Percentiles rank a stretch among this genome's conserved stretches.
Conservation (phyloP, 1,140 invertebrate species). For the Drosophila hydei region DNA sequence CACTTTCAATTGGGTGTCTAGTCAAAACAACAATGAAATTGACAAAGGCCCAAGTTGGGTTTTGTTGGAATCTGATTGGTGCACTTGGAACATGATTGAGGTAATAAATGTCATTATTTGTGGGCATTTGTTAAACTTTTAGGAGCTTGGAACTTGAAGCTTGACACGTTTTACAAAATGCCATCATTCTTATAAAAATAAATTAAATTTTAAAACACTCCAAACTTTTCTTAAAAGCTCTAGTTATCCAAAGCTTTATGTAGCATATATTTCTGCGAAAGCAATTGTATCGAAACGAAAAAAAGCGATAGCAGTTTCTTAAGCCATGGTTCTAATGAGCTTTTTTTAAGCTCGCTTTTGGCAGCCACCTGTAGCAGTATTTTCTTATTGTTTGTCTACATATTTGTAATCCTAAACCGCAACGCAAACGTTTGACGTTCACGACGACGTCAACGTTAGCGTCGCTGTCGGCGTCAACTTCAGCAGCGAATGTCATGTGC, state of each 20-base stretch:
- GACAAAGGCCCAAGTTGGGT: constrained; percentile 39
- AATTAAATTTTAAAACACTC: background rate
- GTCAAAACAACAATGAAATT: constrained; percentile 45
- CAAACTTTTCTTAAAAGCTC: background rate
- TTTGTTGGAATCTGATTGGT: constrained; percentile 7
- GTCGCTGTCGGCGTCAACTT: constrained; percentile 5
- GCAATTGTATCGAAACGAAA: background rate
- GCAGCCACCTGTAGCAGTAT: constrained; percentile 1
- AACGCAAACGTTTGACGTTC: constrained; percentile 11
- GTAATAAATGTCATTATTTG: constrained; percentile 19
- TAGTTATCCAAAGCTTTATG: background rate
- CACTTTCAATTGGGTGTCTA: constrained; percentile 37
- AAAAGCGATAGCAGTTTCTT: background rate
- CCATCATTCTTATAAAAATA: too few species aligned
- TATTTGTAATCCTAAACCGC: constrained; percentile 39
- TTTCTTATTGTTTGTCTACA: background rate
- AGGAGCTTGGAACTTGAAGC: constrained; percentile 21
- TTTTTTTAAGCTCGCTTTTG: constrained; percentile 2
- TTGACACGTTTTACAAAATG: background rate
- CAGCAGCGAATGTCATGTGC: constrained; percentile 45
- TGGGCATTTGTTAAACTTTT: constrained; percentile 20
- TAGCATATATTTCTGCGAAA: constrained; percentile 45
- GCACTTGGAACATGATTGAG: constrained; percentile 12
- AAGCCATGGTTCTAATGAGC: background rate
- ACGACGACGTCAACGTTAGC: constrained; percentile 10